phyloP scores from a whole-genome alignment of 2,797 vertebrate genomes.

The Hydrolagus colliei region DNA sequence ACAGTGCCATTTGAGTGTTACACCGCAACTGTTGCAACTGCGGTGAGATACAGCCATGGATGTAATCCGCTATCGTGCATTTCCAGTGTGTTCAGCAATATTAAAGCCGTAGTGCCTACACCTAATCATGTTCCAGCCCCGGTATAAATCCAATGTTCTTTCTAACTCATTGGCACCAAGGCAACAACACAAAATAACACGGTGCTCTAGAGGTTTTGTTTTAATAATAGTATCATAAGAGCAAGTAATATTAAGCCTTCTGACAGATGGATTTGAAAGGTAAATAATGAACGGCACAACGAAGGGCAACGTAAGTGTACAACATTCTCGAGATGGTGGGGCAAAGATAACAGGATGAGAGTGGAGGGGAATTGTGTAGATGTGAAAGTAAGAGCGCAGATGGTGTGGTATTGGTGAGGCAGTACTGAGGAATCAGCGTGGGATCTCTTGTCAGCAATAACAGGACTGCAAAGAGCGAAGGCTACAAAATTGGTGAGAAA shows the following conservation, averaged over 20 bases:
- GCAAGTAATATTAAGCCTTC: background rate
- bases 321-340: background rate
- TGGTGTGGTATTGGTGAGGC: too few relatives aligned
- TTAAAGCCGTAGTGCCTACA: background rate
- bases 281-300: background rate
- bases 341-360: background rate
- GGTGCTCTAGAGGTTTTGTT: background rate
- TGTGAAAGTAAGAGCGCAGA: too few relatives aligned
- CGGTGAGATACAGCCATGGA: background rate
- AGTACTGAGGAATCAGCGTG: too few relatives aligned
- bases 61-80: background rate
- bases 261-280: background rate
- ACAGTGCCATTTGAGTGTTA: background rate
- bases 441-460: too few relatives aligned
- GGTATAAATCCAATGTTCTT: background rate
- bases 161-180: background rate
- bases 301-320: background rate
- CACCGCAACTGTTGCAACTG: background rate
- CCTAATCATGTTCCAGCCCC: background rate
- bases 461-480: too few relatives aligned
- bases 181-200: background rate
- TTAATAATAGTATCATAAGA: background rate
- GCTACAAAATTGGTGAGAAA: too few relatives aligned
- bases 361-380: too few relatives aligned
- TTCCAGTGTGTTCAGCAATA: background rate